Percentiles rank a stretch among this genome's conserved stretches.
These are phyloP conservation scores for Leucopsar rothschildi DNA, from an alignment of 2,113 vertebrate species.

Conservation along the genomic window DNA sequence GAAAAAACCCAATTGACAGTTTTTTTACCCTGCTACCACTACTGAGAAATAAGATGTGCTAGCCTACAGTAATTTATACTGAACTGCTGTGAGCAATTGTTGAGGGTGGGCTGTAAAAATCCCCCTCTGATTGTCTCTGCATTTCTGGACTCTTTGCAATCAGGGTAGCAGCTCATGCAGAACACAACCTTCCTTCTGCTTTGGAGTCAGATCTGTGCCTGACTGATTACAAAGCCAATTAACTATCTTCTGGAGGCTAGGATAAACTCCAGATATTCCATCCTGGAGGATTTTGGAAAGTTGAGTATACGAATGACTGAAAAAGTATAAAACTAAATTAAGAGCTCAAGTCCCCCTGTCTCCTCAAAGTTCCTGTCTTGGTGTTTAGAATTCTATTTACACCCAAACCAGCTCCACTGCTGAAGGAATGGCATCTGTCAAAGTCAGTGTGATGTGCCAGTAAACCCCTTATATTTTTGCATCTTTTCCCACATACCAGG, in stretches of 20 bases:
- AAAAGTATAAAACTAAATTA: background rate
- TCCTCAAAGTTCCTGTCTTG: background rate
- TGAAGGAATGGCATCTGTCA: conserved; percentile 18
- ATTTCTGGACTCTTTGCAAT: background rate
- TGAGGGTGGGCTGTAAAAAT: background rate
- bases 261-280: background rate
- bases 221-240: background rate
- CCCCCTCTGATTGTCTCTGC: background rate
- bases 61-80: background rate
- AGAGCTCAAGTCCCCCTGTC: background rate
- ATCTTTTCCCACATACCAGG: conserved; percentile 18
- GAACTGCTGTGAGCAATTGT: background rate
- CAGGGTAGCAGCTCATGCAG: background rate
- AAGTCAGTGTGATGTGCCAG: conserved; percentile 23
- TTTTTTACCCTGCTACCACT: background rate
- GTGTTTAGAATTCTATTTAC: conserved; percentile 28
- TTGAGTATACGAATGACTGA: background rate
- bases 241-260: background rate
- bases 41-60: background rate
- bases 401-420: background rate
- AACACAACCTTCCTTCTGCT: background rate
- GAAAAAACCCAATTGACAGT: background rate
- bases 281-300: background rate
- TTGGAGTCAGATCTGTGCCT: background rate
- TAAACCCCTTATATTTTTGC: conserved; percentile 22